Conservation (phyloP, 2,888 invertebrate genomes). For the Elegia similella region DNA sequence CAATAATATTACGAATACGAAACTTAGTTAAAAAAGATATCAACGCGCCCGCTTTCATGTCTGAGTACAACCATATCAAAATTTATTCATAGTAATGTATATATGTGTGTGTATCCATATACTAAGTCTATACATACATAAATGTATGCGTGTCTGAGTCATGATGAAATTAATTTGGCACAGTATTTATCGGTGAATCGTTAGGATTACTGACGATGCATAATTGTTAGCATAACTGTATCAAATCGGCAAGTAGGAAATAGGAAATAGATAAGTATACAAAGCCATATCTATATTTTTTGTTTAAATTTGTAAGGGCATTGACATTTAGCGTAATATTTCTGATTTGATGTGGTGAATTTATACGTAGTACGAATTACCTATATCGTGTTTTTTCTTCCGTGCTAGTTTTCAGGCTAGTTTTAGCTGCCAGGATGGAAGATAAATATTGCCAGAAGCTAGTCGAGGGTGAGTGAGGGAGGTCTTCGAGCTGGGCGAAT, state of each 20-base stretch:
- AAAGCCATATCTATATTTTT: neutral
- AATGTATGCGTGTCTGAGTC: neutral
- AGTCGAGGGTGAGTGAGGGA: too few relatives aligned
- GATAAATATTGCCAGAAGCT: too few relatives aligned
- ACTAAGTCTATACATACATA: neutral
- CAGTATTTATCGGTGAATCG: neutral
- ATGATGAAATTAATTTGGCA: neutral
- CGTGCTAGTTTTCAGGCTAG: too few relatives aligned
- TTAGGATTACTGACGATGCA: neutral
- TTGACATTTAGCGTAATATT: neutral
- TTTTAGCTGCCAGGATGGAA: too few relatives aligned
- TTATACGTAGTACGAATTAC: too few relatives aligned
- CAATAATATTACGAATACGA: neutral
- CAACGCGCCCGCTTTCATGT: neutral
- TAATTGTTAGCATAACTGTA: conserved; percentile 2
- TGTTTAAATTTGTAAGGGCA: neutral
- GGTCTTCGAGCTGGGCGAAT: too few relatives aligned
- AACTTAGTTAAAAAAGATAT: neutral
- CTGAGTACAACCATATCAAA: too few relatives aligned
- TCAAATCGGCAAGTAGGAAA: neutral
- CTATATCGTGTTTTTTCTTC: too few relatives aligned
- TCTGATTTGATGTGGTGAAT: neutral
- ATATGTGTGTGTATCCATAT: too few relatives aligned
- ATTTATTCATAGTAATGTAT: too few relatives aligned
- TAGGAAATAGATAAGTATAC: neutral